These are phyloP conservation scores for Balearica regulorum DNA, from an alignment of 2,797 vertebrate species.

Conservation along the genomic window DNA sequence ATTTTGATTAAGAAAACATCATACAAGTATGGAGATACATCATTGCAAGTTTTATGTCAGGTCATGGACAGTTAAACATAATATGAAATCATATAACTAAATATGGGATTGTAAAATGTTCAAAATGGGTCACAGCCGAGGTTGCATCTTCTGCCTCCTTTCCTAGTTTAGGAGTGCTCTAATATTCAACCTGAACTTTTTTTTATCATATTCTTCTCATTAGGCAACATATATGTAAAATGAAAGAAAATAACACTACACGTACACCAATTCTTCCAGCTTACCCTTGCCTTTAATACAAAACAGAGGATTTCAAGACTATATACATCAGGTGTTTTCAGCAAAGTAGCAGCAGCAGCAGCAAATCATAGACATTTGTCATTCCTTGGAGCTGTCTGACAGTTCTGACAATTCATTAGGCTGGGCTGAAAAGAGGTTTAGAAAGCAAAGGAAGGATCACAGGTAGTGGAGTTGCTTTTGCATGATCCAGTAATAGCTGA, in stretches of 20 bases:
- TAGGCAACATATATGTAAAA: constrained; percentile 10
- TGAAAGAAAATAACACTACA: constrained; percentile 61
- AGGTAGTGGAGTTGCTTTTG: constrained; percentile 76
- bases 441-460: constrained; percentile 76
- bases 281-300: constrained; percentile 73
- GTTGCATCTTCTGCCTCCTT: not conserved
- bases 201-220: not conserved
- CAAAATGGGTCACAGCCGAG: not conserved
- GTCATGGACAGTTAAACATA: not conserved
- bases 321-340: constrained; percentile 80
- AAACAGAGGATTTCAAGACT: constrained; percentile 73
- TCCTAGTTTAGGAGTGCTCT: not conserved
- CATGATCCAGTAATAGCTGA: constrained; percentile 79
- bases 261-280: constrained; percentile 68
- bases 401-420: constrained; percentile 87
- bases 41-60: not conserved
- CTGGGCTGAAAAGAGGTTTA: constrained; percentile 79
- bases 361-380: constrained; percentile 85
- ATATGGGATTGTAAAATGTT: not conserved
- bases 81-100: not conserved
- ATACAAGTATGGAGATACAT: not conserved
- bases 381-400: constrained; percentile 82
- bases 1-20: constrained; percentile 10
- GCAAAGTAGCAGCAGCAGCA: constrained; percentile 73
- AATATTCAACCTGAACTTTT: not conserved